Conservation (phyloP, 1,140 invertebrate genomes). For the honey bee (Apis mellifera) region DNA sequence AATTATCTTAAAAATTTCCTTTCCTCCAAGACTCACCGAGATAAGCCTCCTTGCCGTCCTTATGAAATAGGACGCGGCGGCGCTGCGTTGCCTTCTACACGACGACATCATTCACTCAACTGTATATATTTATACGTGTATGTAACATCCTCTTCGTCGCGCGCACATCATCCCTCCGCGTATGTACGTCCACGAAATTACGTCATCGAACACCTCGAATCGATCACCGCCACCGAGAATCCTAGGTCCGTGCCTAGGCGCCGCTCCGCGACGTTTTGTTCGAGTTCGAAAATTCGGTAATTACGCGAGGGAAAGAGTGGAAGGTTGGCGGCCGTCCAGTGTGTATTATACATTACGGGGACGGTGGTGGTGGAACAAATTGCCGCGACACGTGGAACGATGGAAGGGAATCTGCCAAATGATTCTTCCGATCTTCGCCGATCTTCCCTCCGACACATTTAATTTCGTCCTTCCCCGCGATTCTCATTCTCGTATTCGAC, state of each 20-base stretch:
- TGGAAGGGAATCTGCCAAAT: constrained; percentile 2
- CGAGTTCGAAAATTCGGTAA: background rate
- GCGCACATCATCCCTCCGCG: too few species aligned
- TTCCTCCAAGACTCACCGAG: constrained; percentile 53
- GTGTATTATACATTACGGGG: background rate
- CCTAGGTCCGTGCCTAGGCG: background rate
- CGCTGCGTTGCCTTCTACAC: constrained; percentile 42
- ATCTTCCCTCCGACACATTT: too few species aligned
- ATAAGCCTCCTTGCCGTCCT: constrained; percentile 54
- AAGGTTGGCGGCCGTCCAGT: background rate
- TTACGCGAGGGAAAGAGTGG: too few species aligned
- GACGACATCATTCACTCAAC: constrained; percentile 42
- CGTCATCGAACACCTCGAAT: background rate
- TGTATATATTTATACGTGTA: too few species aligned
- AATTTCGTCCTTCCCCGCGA: background rate
- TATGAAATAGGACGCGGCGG: constrained; percentile 50
- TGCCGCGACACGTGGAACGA: background rate
- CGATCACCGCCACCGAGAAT: background rate
- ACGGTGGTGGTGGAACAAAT: background rate
- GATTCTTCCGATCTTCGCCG: background rate
- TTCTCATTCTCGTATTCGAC: background rate
- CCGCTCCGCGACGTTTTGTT: background rate
- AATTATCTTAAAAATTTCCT: constrained; percentile 20
- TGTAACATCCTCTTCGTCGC: too few species aligned
- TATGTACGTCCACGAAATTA: too few species aligned